A percentile compares a stretch with the other conserved stretches of the same genome.
phyloP scores from a whole-genome alignment of 2,113 vertebrate species.

The Anoura caudifer region DNA sequence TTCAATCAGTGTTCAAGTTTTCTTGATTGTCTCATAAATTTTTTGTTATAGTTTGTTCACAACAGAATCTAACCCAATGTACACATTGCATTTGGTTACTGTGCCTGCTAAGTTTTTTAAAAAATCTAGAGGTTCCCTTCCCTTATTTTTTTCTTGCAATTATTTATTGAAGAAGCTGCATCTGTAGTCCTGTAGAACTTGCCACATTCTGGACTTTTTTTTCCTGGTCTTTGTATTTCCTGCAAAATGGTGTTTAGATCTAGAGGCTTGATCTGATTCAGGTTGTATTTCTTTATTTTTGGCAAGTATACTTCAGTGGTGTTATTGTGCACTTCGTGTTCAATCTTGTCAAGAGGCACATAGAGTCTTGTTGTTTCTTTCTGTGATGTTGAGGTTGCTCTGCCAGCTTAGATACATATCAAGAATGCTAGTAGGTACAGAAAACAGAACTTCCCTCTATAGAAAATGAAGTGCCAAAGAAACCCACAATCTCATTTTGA shows the following conservation, averaged over 20 bases:
- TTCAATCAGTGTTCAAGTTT: slow-evolving; percentile 1
- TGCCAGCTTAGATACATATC: not conserved
- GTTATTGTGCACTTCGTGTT: slow-evolving; percentile 2
- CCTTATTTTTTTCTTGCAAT: not conserved
- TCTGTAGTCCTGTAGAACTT: not conserved
- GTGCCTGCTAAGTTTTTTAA: not conserved
- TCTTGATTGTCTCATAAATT: not conserved
- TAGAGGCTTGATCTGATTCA: not conserved
- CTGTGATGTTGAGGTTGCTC: not conserved
- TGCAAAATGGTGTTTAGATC: slow-evolving; percentile 8
- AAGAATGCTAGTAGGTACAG: not conserved
- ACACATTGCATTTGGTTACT: not conserved
- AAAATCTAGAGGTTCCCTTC: not conserved
- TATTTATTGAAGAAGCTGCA: not conserved
- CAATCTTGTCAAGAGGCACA: slow-evolving; percentile 17
- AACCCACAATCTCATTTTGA: not conserved
- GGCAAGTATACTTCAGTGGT: not conserved
- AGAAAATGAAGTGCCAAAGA: not conserved
- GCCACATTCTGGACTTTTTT: not conserved
- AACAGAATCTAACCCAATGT: not conserved
- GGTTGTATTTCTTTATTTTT: not conserved
- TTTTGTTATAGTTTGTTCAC: not conserved
- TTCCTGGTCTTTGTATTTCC: not conserved
- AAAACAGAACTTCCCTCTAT: slow-evolving; percentile 2
- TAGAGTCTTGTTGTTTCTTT: not conserved